A percentile compares a stretch with the other conserved stretches of the same genome.
These are phyloP conservation scores for Semnornis frantzii DNA, from an alignment of 2,113 vertebrate species.

Conservation along the genomic window DNA sequence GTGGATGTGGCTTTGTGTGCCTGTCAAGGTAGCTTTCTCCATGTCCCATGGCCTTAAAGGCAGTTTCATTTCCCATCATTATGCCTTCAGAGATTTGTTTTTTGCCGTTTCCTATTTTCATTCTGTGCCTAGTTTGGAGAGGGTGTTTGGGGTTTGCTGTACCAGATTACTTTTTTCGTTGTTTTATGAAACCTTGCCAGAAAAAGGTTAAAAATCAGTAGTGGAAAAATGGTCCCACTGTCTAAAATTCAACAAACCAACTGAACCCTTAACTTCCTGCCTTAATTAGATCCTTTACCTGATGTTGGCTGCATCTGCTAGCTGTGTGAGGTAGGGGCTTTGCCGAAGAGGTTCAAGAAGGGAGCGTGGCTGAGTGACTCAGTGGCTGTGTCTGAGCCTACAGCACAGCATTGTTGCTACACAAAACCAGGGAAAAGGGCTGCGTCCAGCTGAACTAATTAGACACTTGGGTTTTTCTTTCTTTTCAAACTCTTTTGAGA, in stretches of 20 bases:
- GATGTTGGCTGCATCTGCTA: not conserved
- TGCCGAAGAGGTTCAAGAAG: not conserved
- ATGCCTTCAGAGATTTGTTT: not conserved
- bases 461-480: not conserved
- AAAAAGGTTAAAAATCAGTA: not conserved
- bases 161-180: not conserved
- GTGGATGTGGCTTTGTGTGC: not conserved
- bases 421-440: not conserved
- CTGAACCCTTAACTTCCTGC: not conserved
- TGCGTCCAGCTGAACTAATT: not conserved
- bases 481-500: not conserved
- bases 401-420: not conserved
- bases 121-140: not conserved
- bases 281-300: not conserved
- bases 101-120: slow-evolving; percentile 17
- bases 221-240: not conserved
- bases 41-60: not conserved
- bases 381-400: not conserved
- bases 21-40: not conserved
- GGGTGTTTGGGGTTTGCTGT: not conserved
- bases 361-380: not conserved
- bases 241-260: not conserved
- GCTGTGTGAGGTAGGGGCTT: not conserved
- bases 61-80: not conserved
- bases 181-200: not conserved